Evolutionary conservation across 2,797 vertebrate genomes (phyloP).

Genomic region (Coilia nasus): DNA sequence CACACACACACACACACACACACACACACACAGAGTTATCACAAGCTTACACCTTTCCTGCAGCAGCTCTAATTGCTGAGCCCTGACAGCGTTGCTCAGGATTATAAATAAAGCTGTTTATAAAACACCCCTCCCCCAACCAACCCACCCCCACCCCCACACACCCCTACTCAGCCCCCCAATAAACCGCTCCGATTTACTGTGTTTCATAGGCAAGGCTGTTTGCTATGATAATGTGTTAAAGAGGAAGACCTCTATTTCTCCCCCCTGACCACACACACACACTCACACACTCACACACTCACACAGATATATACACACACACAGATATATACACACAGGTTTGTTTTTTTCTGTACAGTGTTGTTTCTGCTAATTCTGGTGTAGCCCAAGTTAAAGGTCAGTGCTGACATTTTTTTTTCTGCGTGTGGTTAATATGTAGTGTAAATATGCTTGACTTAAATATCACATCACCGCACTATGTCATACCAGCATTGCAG

Average conservation of each 20-base stretch:
- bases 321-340: neutral
- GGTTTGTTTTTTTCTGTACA: neutral
- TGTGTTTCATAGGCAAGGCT: conserved; percentile 39
- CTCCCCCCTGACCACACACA: neutral
- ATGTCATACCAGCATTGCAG: no score
- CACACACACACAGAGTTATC: conserved; percentile 34
- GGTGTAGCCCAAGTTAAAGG: no score
- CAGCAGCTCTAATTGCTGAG: conserved; percentile 45
- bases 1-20: conserved; percentile 26
- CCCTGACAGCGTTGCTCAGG: conserved; percentile 46
- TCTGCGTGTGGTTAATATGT: neutral
- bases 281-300: conserved; percentile 29
- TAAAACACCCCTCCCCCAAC: neutral
- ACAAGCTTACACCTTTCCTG: conserved; percentile 45
- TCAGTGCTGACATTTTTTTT: no score
- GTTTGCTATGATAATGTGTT: conserved; percentile 43
- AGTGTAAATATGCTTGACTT: no score
- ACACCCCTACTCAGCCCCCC: conserved; percentile 17
- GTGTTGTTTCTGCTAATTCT: neutral
- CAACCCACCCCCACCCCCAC: neutral
- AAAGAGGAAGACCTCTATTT: conserved; percentile 32
- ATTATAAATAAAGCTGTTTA: conserved; percentile 55
- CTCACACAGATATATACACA: conserved; percentile 19
- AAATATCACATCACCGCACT: no score
- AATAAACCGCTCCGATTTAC: conserved; percentile 51